A percentile compares a stretch with the other conserved stretches of the same genome.
Conservation (phyloP, 2,113 vertebrate genomes). For the Grallaria varia region DNA sequence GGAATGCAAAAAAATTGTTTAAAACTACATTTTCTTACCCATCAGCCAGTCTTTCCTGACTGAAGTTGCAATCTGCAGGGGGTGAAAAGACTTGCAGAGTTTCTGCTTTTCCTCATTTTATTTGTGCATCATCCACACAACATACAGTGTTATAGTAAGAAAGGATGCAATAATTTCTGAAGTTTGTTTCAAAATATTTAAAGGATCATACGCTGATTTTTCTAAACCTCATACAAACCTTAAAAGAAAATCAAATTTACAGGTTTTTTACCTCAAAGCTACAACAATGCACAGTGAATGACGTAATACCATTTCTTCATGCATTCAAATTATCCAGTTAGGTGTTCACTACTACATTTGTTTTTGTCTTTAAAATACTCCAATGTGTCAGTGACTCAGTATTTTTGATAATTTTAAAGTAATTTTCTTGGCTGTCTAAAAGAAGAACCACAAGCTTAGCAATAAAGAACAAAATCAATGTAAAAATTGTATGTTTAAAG, state of each 20-base stretch:
- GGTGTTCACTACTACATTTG: neutral
- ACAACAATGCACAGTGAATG: neutral
- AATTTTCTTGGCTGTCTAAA: neutral
- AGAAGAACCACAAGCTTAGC: neutral
- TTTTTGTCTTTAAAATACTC: neutral
- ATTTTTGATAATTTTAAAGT: neutral
- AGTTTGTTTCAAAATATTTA: neutral
- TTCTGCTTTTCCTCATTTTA: neutral
- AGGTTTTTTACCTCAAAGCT: neutral
- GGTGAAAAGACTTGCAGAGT: neutral
- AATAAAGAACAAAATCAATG: neutral
- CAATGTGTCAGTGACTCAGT: neutral
- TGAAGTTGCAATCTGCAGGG: neutral
- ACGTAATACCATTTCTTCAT: neutral
- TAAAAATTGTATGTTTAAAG: neutral
- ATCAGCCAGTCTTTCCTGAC: neutral
- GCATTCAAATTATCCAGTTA: neutral
- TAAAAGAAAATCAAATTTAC: neutral
- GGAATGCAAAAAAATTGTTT: neutral
- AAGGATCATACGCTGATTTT: neutral
- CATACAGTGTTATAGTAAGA: neutral
- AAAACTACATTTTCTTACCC: neutral
- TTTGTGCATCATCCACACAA: neutral
- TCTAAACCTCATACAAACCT: neutral
- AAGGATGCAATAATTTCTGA: neutral